Base-by-base conservation (phyloP, 2,113 vertebrate species). In the Microtus richardsoni region DNA sequence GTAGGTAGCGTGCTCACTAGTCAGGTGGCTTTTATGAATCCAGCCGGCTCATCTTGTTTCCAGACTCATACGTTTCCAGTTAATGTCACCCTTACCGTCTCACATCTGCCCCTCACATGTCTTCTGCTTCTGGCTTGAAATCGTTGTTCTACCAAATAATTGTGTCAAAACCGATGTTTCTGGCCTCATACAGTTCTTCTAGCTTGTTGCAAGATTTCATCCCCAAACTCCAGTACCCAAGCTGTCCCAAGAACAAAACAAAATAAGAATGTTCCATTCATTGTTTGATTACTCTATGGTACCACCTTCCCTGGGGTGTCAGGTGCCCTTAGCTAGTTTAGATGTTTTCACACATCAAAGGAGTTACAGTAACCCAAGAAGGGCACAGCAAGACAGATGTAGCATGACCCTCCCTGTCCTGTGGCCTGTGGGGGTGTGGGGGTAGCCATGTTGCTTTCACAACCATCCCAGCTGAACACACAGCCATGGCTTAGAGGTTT, bases 111-210 rank as follows among this genome's bases (percentile, higher is more conserved):
- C 19, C 39, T 79, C 58, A 49, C 19, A 39, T 1, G 1, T 19
- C 10, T 77, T 89, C 39, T 36, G 14, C 33, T 91, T 94, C 75
- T 62, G 39, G 30, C 88, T 94, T 66, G 33, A 19, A 70, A 92
- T 77, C 41, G 28, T 94, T 21, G 17, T 60, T 91, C 62, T 36
- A 91, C 70, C 49, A 90, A 84, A 84, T 39, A 87, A 91, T 68
- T 60, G 49, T 36, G 39, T 85, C 71, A 95, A 85, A 96, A 88
- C 16, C 52, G 71, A 91, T 62, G 41, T 62, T 66, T 71, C 82
- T 93, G 54, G 6, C 58, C 13, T 94, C 70, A 70, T 87, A 74
- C 0, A 36, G 19, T 44, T 36, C 41, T 44, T 36, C 54, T 94
- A 30, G 52, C 13, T 74, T 78, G n/a, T 60, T 39, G 41, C 73